Evolutionary conservation across 2,888 invertebrate genomes (phyloP).

Genomic region (Tachina lurida): DNA sequence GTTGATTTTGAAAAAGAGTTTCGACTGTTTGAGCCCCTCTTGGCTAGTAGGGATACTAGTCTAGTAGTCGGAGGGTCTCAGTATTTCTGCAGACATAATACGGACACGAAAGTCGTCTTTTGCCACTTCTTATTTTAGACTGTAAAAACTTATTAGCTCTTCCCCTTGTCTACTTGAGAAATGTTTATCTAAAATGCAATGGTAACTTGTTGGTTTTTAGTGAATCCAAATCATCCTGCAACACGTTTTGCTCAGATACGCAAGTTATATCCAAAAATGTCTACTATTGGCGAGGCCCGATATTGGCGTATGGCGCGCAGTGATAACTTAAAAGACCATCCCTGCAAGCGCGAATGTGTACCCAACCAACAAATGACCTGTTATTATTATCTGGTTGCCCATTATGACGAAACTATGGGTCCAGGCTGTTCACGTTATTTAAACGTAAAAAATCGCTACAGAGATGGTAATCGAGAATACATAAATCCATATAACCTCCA

Average conservation of each 20-base stretch:
- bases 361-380: constrained; percentile 78
- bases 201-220: neutral
- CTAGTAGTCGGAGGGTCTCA: no score
- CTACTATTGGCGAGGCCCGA: constrained; percentile 72
- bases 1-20: no score
- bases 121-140: no score
- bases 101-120: no score
- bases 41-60: no score
- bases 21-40: no score
- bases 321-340: constrained; percentile 75
- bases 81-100: no score
- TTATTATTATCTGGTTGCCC: constrained; percentile 79
- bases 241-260: constrained; percentile 75
- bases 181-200: no score
- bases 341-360: constrained; percentile 78
- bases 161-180: no score
- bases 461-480: constrained; percentile 75
- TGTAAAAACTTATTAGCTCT: no score
- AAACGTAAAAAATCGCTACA: constrained; percentile 75
- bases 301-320: constrained; percentile 76
- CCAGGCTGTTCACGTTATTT: constrained; percentile 77
- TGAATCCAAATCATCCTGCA: constrained; percentile 15
- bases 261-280: constrained; percentile 76
- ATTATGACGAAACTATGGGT: constrained; percentile 80
- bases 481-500: constrained; percentile 73